Evolutionary conservation across 2,113 vertebrate genomes (phyloP).

Genomic region (Nestor notabilis): DNA sequence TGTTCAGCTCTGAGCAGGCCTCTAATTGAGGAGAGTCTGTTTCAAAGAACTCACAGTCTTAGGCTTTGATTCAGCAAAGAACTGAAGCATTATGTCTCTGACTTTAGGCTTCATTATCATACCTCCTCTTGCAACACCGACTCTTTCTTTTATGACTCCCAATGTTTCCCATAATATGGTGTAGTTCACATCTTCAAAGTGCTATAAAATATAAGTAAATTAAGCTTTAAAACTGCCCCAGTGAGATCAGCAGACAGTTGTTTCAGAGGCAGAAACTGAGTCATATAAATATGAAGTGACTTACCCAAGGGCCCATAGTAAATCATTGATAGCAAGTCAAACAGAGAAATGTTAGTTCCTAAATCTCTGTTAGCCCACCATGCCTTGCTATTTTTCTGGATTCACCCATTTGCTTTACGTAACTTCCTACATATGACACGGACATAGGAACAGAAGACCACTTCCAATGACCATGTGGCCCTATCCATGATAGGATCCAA

Average conservation of each 20-base stretch:
- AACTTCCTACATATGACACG: neutral
- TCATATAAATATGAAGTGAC: constrained; percentile 29
- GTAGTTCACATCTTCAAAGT: constrained; percentile 66
- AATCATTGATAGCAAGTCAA: constrained; percentile 33
- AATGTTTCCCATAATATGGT: constrained; percentile 38
- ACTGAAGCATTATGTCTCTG: constrained; percentile 53
- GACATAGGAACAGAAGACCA: neutral
- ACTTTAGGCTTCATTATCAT: constrained; percentile 67
- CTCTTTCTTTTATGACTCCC: constrained; percentile 62
- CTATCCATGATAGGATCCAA: neutral
- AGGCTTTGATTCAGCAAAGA: constrained; percentile 62
- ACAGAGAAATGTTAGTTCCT: neutral
- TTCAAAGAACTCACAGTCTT: constrained; percentile 55
- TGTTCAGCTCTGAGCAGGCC: constrained; percentile 12
- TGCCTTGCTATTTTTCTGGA: neutral
- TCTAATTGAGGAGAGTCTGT: constrained; percentile 60
- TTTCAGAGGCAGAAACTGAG: constrained; percentile 45
- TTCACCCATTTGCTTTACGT: neutral
- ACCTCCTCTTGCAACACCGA: constrained; percentile 47
- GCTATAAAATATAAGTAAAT: constrained; percentile 57
- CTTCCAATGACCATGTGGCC: neutral
- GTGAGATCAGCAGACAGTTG: constrained; percentile 51
- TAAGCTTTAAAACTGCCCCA: constrained; percentile 37
- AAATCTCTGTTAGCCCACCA: neutral
- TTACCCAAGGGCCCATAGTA: neutral